These are phyloP conservation scores for Alaudala cheleensis DNA, from an alignment of 2,113 vertebrate genomes.

Conservation along the genomic window DNA sequence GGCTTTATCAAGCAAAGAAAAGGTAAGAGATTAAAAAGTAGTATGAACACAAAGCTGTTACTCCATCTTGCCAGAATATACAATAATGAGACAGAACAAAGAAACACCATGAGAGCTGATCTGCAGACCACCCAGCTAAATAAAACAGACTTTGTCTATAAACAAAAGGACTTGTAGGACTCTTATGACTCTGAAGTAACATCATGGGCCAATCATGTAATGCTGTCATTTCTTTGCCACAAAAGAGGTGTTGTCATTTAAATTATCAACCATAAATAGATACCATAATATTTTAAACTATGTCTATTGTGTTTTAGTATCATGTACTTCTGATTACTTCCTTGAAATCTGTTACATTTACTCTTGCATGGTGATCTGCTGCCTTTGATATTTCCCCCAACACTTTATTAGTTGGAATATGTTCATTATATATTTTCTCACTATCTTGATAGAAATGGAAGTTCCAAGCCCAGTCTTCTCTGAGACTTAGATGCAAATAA, in stretches of 20 bases:
- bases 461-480: not conserved
- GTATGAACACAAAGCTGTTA: not conserved
- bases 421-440: not conserved
- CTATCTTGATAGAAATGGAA: not conserved
- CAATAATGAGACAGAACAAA: not conserved
- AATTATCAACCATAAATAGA: not conserved
- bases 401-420: not conserved
- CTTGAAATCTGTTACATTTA: not conserved
- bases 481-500: not conserved
- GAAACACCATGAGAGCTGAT: not conserved
- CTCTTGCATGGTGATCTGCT: not conserved
- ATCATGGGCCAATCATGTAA: not conserved
- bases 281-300: not conserved
- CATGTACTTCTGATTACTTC: not conserved
- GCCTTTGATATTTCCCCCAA: not conserved
- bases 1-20: constrained; percentile 73
- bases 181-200: not conserved
- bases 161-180: not conserved
- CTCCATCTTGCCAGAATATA: not conserved
- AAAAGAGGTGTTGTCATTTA: not conserved
- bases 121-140: not conserved
- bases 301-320: not conserved
- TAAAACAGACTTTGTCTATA: not conserved
- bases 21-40: constrained; percentile 70
- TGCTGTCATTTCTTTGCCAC: not conserved